Percentiles rank a stretch among this genome's conserved stretches.
phyloP scores from a whole-genome alignment of 2,888 invertebrate genomes.

The Petrophora chlorosata region DNA sequence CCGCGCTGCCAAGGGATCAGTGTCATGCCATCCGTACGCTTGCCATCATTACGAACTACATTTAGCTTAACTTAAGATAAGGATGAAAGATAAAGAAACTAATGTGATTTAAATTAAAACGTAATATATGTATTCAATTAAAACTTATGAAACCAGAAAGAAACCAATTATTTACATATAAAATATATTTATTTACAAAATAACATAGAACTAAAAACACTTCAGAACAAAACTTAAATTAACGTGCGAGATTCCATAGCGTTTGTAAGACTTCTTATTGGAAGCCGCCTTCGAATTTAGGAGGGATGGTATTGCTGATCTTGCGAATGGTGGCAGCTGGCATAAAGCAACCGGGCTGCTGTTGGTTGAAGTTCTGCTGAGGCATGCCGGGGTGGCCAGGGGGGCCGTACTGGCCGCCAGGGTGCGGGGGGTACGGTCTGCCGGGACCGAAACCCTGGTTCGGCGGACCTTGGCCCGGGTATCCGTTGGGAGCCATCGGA shows the following conservation, averaged over 20 bases:
- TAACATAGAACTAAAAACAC: not conserved
- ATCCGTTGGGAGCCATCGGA: constrained; percentile 26
- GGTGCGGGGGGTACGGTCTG: constrained; percentile 18
- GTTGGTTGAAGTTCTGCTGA: constrained; percentile 38
- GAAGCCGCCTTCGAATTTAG: constrained; percentile 38
- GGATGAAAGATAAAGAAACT: too few species aligned
- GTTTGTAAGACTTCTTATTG: not conserved
- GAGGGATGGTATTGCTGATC: constrained; percentile 53
- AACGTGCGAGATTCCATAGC: constrained; percentile 19
- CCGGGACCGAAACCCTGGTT: constrained; percentile 32
- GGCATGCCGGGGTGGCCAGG: constrained; percentile 43
- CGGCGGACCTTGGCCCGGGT: constrained; percentile 32
- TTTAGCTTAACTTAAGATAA: too few species aligned
- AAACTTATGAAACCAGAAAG: too few species aligned
- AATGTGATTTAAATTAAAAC: too few species aligned
- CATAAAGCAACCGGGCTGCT: constrained; percentile 55
- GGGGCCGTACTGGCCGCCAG: constrained; percentile 33
- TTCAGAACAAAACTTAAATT: constrained; percentile 10
- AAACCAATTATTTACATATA: too few species aligned
- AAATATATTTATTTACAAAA: not conserved
- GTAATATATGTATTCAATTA: too few species aligned
- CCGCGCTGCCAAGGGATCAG: too few species aligned
- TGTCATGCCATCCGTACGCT: too few species aligned
- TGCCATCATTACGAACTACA: too few species aligned
- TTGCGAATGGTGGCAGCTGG: constrained; percentile 58